Conservation (phyloP, 2,888 invertebrate genomes). For the Drosophila sordidapex region DNA sequence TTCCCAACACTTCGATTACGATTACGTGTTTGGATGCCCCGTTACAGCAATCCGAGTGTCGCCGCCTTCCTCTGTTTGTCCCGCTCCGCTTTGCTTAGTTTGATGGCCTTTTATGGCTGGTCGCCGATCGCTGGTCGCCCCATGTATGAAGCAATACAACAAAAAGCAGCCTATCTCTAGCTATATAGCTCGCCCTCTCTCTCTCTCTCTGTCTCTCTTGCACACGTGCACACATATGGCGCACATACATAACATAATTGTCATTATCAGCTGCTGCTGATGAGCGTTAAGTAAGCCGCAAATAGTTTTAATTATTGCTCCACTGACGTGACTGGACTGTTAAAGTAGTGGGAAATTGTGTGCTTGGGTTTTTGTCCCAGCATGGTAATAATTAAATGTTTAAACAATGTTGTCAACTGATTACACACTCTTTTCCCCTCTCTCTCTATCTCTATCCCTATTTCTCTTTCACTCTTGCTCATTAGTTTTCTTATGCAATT, state of each 20-base stretch:
- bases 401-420: slow-evolving; percentile 44
- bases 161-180: not conserved
- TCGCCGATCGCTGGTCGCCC: slow-evolving; percentile 15
- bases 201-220: not conserved
- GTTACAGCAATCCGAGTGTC: slow-evolving; percentile 45
- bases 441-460: not conserved
- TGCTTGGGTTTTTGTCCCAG: slow-evolving; percentile 21
- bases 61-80: slow-evolving; percentile 30
- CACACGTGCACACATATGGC: not conserved
- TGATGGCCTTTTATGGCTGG: slow-evolving; percentile 49
- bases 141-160: slow-evolving; percentile 24
- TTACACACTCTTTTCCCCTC: not conserved
- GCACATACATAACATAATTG: slow-evolving; percentile 64
- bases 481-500: slow-evolving; percentile 66
- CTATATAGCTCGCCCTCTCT: not conserved
- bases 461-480: not conserved
- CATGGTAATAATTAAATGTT: slow-evolving; percentile 57
- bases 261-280: slow-evolving; percentile 65
- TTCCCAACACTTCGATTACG: slow-evolving; percentile 9
- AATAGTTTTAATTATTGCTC: slow-evolving; percentile 73
- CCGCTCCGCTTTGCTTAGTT: not conserved
- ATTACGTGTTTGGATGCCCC: slow-evolving; percentile 49
- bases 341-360: not conserved
- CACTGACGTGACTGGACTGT: slow-evolving; percentile 66
- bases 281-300: slow-evolving; percentile 71